Conservation (phyloP, 2,888 invertebrate species). For the Frankliniella fusca region DNA sequence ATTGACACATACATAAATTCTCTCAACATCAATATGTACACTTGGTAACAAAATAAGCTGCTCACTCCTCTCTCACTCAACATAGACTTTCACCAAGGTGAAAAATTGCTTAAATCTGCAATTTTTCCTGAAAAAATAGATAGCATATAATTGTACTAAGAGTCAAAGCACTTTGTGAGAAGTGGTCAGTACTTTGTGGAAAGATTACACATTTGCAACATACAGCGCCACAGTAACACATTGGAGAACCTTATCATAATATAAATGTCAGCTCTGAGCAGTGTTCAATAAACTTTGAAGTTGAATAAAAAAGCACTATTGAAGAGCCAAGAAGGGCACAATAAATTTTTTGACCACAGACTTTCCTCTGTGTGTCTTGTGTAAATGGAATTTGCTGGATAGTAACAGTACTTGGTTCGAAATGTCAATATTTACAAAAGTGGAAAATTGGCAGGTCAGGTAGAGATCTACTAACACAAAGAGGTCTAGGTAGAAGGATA, state of each 20-base stretch:
- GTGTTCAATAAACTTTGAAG: too few relatives aligned
- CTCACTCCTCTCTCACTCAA: background rate
- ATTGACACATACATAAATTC: background rate
- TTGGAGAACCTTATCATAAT: too few relatives aligned
- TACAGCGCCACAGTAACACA: too few relatives aligned
- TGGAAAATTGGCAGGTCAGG: conserved; percentile 25
- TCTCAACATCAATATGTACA: conserved; percentile 3
- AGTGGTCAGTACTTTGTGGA: background rate
- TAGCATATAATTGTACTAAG: background rate
- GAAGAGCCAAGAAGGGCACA: background rate
- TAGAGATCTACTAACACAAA: conserved; percentile 14
- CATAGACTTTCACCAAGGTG: background rate
- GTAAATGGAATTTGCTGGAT: conserved; percentile 14
- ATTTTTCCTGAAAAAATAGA: background rate
- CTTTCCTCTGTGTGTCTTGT: background rate
- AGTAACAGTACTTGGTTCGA: background rate
- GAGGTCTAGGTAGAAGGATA: background rate
- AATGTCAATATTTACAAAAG: conserved; percentile 17
- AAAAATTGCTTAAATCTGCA: background rate
- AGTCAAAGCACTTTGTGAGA: background rate
- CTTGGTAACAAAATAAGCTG: conserved; percentile 13
- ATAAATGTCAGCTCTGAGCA: too few relatives aligned
- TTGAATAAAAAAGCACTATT: background rate
- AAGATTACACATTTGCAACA: too few relatives aligned
- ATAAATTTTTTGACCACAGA: background rate